These are phyloP conservation scores for Isurus oxyrinchus DNA, from an alignment of 2,113 vertebrate genomes.

Conservation along the genomic window DNA sequence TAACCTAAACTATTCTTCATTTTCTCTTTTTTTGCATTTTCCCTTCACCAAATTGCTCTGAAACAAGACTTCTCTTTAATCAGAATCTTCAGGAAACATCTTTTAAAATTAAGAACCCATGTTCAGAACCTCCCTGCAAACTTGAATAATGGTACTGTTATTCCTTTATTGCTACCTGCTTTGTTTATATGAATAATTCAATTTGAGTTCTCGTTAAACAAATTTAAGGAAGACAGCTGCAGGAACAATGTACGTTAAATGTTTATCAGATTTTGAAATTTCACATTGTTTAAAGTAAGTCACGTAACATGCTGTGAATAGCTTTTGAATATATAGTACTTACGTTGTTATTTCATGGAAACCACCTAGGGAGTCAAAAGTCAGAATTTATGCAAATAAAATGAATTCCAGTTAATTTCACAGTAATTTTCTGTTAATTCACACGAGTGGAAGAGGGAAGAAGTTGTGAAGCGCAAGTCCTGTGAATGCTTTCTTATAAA, in stretches of 20 bases:
- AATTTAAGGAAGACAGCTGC: too few relatives aligned
- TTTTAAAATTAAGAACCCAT: too few relatives aligned
- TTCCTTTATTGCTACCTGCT: neutral
- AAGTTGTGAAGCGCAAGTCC: neutral
- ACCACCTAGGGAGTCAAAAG: neutral
- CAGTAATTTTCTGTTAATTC: neutral
- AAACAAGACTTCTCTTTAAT: neutral
- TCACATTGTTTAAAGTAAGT: neutral
- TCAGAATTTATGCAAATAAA: neutral
- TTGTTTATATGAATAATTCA: too few relatives aligned
- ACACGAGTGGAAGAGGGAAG: neutral
- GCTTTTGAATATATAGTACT: neutral
- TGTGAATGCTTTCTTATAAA: neutral
- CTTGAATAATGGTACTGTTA: neutral
- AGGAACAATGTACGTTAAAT: too few relatives aligned
- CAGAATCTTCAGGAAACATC: neutral
- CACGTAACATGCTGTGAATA: neutral
- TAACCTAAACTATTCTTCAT: neutral
- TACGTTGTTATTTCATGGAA: neutral
- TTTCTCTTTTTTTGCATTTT: neutral
- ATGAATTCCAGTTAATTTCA: neutral
- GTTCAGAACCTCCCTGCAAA: neutral
- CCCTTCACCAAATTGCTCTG: neutral
- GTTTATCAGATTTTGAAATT: too few relatives aligned
- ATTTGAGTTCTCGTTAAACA: too few relatives aligned